Evolutionary conservation across 2,888 invertebrate species (phyloP), one percentile per base, ranked within the genome.

Genomic region (Ochropleura plecta): DNA sequence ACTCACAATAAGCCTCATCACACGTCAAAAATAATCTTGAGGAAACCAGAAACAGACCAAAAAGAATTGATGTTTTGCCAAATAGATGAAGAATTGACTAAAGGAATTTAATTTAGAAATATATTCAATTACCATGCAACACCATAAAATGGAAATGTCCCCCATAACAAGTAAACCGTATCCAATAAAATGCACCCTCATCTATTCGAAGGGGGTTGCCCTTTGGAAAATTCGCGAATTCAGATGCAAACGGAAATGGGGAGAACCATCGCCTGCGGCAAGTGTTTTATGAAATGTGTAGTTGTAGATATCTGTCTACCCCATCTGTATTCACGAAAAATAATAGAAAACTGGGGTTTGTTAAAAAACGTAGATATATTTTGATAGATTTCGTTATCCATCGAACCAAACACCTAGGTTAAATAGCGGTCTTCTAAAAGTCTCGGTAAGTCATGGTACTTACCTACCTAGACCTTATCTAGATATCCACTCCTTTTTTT

Each of bases 181-280:
- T 57, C 59, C 68, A 74, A 82, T 82, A 84, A 77, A 82, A 76
- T 76, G 76, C 81, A 82, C 86, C 82, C 84, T 79, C 78, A 79
- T 78, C 68, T 74, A 70, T 53, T 68, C 64, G 46, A 65, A 73
- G 81, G 77, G 81, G 66, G 60, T 51, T 62, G 18, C 73, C 79
- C 88, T 73, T 68, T 16, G 46, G 64, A 68, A 70, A 65, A 82
- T 51, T 74, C 57, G 66, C 79, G 12, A 64, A 74, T 78, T 82
- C 51, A 62, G 55, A 82, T 70, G 78, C 73, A 70, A 73, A 81
- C 59, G 40, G 20, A 59, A 73, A 60, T 73, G 67, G 73, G 53
- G 72, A 65, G 46, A 40, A 46, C 42, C 65, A 57, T 69, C 68
- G 65, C 82, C 62, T 69, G 0, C 14, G n/a, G 68, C 48, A 57